Evolutionary conservation across 37 sponge, comb jelly and placozoan genomes (phyloP).

Genomic region (Cladorhizidae sp.): DNA sequence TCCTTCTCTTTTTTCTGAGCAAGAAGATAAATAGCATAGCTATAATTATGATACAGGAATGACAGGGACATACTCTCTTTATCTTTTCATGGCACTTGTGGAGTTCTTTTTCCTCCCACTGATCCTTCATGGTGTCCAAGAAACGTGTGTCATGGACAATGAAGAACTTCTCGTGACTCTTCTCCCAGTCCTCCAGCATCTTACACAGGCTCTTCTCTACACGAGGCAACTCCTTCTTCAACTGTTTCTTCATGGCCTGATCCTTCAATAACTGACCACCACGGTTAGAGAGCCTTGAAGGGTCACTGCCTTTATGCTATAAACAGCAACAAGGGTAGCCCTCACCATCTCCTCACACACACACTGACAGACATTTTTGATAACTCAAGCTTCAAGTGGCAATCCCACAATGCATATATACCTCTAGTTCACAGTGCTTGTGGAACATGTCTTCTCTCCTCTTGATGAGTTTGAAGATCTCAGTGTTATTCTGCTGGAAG

Average conservation of each 20-base stretch:
- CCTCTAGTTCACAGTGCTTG: constrained; percentile 53
- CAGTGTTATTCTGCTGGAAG: constrained; percentile 63
- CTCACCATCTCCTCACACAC: neutral
- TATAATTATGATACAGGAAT: too few relatives aligned
- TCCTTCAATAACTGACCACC: constrained; percentile 90
- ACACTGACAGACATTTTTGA: neutral
- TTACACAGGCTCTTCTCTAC: constrained; percentile 59
- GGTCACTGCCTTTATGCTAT: constrained; percentile 56
- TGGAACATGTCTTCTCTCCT: constrained; percentile 75
- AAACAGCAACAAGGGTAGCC: neutral
- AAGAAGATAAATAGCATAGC: neutral
- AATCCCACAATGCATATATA: neutral
- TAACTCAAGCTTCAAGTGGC: too few relatives aligned
- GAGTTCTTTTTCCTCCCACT: constrained; percentile 46
- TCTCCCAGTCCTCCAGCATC: constrained; percentile 68
- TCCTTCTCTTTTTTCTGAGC: constrained; percentile 66
- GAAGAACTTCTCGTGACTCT: constrained; percentile 51
- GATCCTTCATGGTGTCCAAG: constrained; percentile 65
- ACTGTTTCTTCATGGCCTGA: constrained; percentile 60
- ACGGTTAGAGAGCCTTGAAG: constrained; percentile 70
- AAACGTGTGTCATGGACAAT: constrained; percentile 56
- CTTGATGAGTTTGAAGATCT: constrained; percentile 61
- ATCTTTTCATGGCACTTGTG: constrained; percentile 60
- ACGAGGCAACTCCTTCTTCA: constrained; percentile 80
- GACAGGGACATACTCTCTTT: constrained; percentile 31